These are phyloP conservation scores for Macrophya annulata DNA, from an alignment of 2,888 invertebrate species.

Conservation along the genomic window DNA sequence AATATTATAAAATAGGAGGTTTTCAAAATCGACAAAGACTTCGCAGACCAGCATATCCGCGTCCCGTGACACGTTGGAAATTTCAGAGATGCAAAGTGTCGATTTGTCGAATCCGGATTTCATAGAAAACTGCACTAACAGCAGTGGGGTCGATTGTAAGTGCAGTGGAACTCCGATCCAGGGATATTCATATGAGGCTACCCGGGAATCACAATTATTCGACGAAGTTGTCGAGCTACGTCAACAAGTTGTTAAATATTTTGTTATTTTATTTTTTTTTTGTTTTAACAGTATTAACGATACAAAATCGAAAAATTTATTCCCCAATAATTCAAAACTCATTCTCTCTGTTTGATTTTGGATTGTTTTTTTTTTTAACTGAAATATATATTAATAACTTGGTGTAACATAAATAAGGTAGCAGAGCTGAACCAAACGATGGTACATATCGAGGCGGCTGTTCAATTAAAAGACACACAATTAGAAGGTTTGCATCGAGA, in stretches of 20 bases:
- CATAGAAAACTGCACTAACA: conserved; percentile 57
- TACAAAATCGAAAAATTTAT: neutral
- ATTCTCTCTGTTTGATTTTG: neutral
- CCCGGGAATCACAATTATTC: conserved; percentile 21
- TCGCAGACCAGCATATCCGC: conserved; percentile 58
- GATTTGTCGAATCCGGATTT: conserved; percentile 60
- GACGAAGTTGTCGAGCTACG: conserved; percentile 60
- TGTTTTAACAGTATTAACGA: neutral
- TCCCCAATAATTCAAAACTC: neutral
- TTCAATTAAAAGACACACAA: conserved; percentile 80
- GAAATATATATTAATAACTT: neutral
- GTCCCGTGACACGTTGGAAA: conserved; percentile 58
- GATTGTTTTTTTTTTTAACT: neutral
- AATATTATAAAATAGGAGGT: conserved; percentile 58
- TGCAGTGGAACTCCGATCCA: conserved; percentile 23
- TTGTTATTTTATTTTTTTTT: neutral
- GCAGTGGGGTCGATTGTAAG: conserved; percentile 44
- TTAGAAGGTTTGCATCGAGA: conserved; percentile 80
- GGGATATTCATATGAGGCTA: conserved; percentile 52
- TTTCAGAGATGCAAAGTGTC: conserved; percentile 70
- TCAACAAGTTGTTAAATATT: conserved; percentile 65
- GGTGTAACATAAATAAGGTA: conserved; percentile 76
- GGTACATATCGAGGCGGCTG: conserved; percentile 78
- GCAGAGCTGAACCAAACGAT: conserved; percentile 79
- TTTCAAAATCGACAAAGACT: conserved; percentile 61